phyloP scores from a whole-genome alignment of 37 sponge, comb jelly and placozoan species.

The Halichondria panicea region DNA sequence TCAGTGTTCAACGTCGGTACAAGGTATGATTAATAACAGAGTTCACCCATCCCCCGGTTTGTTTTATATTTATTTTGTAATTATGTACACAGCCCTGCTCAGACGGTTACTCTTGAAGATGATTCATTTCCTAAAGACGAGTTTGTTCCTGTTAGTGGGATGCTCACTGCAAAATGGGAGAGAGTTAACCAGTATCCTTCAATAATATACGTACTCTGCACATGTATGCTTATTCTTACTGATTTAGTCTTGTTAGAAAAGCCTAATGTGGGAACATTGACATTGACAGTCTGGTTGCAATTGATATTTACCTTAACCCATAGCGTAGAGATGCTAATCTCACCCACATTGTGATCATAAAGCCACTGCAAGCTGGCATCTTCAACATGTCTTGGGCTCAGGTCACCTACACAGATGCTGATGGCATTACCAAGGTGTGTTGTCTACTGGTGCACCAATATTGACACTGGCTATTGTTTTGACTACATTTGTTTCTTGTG shows the following conservation, averaged over 20 bases:
- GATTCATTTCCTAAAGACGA: conserved; percentile 53
- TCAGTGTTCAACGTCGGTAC: conserved; percentile 80
- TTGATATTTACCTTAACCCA: neutral
- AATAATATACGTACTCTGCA: too few relatives aligned
- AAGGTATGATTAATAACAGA: conserved; percentile 46
- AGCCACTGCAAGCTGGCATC: conserved; percentile 36
- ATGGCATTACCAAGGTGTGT: neutral
- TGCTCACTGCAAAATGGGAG: conserved; percentile 62
- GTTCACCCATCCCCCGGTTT: neutral
- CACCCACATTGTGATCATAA: conserved; percentile 74
- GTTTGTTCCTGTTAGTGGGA: conserved; percentile 55
- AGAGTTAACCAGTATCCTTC: conserved; percentile 58
- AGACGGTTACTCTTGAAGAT: conserved; percentile 53
- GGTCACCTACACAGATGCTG: conserved; percentile 53
- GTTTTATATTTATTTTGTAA: neutral
- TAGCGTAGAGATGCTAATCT: conserved; percentile 59
- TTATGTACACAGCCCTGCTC: conserved; percentile 50
- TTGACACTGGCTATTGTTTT: too few relatives aligned
- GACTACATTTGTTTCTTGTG: neutral
- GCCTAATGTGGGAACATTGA: neutral
- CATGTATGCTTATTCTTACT: too few relatives aligned
- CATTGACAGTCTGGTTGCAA: neutral
- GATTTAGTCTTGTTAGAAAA: neutral
- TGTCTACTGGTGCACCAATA: neutral
- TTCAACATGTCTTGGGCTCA: conserved; percentile 84